Conservation (phyloP, 2,113 vertebrate genomes). For the Orthochromis malagaraziensis region DNA sequence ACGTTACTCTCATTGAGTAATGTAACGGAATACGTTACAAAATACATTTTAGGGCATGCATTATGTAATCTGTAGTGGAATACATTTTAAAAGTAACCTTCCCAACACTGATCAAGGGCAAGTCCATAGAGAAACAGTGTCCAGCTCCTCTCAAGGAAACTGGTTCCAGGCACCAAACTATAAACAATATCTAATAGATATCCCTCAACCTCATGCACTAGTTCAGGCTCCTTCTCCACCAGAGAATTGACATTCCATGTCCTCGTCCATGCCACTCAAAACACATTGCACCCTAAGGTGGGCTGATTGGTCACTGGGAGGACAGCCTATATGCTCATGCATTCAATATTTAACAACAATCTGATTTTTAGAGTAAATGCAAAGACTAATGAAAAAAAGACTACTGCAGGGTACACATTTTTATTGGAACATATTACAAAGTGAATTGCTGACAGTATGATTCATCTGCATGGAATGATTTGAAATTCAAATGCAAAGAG, state of each 20-base stretch:
- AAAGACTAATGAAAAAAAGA: neutral
- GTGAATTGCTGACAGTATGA: neutral
- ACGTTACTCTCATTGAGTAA: neutral
- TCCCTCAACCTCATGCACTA: neutral
- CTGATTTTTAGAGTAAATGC: neutral
- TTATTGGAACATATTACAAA: neutral
- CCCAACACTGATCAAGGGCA: neutral
- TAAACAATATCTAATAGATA: neutral
- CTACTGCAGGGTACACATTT: neutral
- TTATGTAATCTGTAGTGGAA: neutral
- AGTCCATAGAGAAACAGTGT: neutral
- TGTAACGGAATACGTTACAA: accelerated
- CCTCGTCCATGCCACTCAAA: neutral
- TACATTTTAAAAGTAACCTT: neutral
- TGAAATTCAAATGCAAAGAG: neutral
- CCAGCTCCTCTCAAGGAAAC: neutral
- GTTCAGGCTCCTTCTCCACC: neutral
- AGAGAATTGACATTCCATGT: neutral
- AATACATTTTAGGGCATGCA: accelerated
- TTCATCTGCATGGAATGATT: neutral
- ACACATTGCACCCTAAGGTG: neutral
- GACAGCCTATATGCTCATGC: neutral
- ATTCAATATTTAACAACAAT: neutral
- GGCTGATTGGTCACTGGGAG: neutral
- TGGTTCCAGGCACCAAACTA: neutral